A percentile compares a stretch with the other conserved stretches of the same genome.
Evolutionary conservation across 2,888 invertebrate genomes (phyloP).

Genomic region (Leptopilina myrica): DNA sequence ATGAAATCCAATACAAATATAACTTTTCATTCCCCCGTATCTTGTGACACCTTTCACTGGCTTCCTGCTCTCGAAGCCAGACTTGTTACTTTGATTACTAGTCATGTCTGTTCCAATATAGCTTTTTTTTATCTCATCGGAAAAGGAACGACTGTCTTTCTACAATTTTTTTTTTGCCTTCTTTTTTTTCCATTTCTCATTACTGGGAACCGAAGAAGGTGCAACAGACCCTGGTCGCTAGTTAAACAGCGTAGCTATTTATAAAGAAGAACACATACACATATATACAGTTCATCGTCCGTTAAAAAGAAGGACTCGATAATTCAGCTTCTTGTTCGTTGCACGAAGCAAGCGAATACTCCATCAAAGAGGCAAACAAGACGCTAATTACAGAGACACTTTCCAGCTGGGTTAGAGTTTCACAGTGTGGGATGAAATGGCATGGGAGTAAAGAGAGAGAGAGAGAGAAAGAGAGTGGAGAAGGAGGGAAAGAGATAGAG

Average conservation of each 20-base stretch:
- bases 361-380: conserved; percentile 37
- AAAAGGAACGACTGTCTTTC: neutral
- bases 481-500: neutral
- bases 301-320: conserved; percentile 38
- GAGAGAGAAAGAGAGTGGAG: neutral
- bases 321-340: conserved; percentile 39
- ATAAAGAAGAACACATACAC: conserved; percentile 3
- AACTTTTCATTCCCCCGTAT: conserved; percentile 1
- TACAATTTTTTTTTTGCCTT: neutral
- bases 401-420: conserved; percentile 37
- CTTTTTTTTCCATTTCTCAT: conserved; percentile 8
- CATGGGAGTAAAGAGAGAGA: neutral
- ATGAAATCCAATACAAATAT: conserved; percentile 5
- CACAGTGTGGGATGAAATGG: conserved; percentile 15
- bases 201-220: conserved; percentile 24
- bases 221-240: conserved; percentile 33
- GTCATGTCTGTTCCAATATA: conserved; percentile 15
- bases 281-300: conserved; percentile 18
- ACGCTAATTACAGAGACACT: conserved; percentile 37
- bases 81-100: conserved; percentile 10
- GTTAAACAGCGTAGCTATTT: conserved; percentile 35
- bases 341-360: conserved; percentile 25
- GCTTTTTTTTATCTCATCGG: neutral
- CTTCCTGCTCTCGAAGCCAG: neutral
- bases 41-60: conserved; percentile 8